Evolutionary conservation across 2,888 invertebrate genomes (phyloP).

Genomic region (Cephalotes varians): DNA sequence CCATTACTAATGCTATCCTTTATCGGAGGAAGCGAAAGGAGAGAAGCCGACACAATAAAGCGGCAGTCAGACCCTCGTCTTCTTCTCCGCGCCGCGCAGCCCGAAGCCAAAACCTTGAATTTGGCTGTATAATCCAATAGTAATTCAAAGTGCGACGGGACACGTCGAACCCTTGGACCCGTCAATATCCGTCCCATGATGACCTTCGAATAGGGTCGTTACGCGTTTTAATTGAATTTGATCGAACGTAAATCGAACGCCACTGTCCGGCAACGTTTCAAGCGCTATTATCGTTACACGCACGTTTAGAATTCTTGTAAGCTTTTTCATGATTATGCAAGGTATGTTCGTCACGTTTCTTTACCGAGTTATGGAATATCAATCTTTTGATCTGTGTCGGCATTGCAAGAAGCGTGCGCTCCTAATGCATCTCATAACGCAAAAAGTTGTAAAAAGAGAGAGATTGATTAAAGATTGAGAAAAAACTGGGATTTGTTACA

Average conservation of each 20-base stretch:
- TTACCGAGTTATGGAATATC: neutral
- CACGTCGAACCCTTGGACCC: constrained; percentile 71
- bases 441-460: neutral
- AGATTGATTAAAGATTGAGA: constrained; percentile 15
- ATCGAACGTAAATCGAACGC: constrained; percentile 54
- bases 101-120: constrained; percentile 74
- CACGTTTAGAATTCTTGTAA: neutral
- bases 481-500: constrained; percentile 21
- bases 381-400: neutral
- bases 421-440: neutral
- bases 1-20: constrained; percentile 85
- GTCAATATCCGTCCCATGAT: constrained; percentile 83
- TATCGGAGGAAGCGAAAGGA: constrained; percentile 77
- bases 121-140: constrained; percentile 79
- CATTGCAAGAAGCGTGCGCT: neutral
- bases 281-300: neutral
- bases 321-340: neutral
- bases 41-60: constrained; percentile 82
- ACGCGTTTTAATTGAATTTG: constrained; percentile 63
- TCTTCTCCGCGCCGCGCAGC: constrained; percentile 68
- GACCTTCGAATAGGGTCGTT: constrained; percentile 72
- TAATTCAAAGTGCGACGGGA: constrained; percentile 67
- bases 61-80: constrained; percentile 85
- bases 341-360: neutral
- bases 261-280: constrained; percentile 39